These are phyloP conservation scores for Zosterops borbonicus DNA, from an alignment of 2,113 vertebrate genomes.

Conservation along the genomic window DNA sequence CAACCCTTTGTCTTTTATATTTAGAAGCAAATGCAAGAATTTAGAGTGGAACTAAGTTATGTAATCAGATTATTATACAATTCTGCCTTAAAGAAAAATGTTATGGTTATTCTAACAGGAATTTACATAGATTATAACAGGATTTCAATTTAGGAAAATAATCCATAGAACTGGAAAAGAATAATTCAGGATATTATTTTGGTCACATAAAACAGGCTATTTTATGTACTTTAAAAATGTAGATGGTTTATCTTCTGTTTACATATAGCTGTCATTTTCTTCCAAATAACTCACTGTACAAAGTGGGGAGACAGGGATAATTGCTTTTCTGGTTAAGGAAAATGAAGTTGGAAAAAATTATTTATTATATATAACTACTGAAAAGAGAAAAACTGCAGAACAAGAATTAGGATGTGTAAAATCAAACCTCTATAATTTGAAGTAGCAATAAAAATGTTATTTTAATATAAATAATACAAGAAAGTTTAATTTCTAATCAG, in stretches of 20 bases:
- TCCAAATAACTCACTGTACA: background rate
- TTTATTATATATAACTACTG: background rate
- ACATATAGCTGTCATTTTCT: background rate
- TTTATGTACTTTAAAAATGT: background rate
- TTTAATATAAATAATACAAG: background rate
- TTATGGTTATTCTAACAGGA: background rate
- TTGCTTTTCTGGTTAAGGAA: background rate
- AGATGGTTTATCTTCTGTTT: background rate
- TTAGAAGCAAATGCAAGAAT: background rate
- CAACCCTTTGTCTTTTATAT: background rate
- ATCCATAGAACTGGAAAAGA: background rate
- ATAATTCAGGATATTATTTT: background rate
- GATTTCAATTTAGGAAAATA: background rate
- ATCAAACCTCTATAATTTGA: background rate
- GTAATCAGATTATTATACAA: conserved; percentile 6
- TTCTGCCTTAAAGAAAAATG: conserved; percentile 12
- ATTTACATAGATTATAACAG: background rate
- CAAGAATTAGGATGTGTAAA: background rate
- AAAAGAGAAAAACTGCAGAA: background rate
- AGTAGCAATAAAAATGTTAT: background rate
- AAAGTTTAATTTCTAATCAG: background rate
- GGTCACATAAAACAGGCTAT: background rate
- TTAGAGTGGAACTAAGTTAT: conserved; percentile 14
- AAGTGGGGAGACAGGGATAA: background rate
- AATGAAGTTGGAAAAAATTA: background rate